These are phyloP conservation scores for Cyphomyrmex costatus DNA, from an alignment of 1,140 invertebrate genomes.

Conservation along the genomic window DNA sequence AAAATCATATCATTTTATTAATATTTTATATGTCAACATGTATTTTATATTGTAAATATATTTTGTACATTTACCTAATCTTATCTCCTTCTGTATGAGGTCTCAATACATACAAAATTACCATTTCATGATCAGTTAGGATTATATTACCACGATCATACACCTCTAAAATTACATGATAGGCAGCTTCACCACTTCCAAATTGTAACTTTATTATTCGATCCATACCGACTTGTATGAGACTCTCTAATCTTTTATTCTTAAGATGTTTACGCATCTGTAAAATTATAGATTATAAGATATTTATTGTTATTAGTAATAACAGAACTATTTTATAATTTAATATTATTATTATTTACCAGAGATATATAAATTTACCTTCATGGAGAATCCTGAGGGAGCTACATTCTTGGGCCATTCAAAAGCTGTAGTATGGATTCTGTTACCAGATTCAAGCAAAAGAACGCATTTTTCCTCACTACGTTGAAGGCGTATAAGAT, in stretches of 20 bases:
- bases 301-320: not conserved
- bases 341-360: constrained; percentile 20
- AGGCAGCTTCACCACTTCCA: constrained; percentile 96
- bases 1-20: constrained; percentile 66
- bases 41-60: not conserved
- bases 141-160: constrained; percentile 99
- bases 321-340: constrained; percentile 1
- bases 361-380: constrained; percentile 87
- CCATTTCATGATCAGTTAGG: constrained; percentile 96
- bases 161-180: constrained; percentile 98
- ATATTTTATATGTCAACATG: not conserved
- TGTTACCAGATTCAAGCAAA: constrained; percentile 97
- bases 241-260: constrained; percentile 96
- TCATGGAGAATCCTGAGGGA: constrained; percentile 99
- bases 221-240: constrained; percentile 95
- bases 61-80: constrained; percentile 88
- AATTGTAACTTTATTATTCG: constrained; percentile 97
- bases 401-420: constrained; percentile 99
- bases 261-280: constrained; percentile 98
- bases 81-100: constrained; percentile 98
- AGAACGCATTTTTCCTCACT: constrained; percentile 95
- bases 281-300: constrained; percentile 78
- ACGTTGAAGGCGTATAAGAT: constrained; percentile 95
- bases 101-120: constrained; percentile 97
- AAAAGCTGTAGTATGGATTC: constrained; percentile 97